Conservation (phyloP, 2,888 invertebrate genomes). For the Drosophila borborema region DNA sequence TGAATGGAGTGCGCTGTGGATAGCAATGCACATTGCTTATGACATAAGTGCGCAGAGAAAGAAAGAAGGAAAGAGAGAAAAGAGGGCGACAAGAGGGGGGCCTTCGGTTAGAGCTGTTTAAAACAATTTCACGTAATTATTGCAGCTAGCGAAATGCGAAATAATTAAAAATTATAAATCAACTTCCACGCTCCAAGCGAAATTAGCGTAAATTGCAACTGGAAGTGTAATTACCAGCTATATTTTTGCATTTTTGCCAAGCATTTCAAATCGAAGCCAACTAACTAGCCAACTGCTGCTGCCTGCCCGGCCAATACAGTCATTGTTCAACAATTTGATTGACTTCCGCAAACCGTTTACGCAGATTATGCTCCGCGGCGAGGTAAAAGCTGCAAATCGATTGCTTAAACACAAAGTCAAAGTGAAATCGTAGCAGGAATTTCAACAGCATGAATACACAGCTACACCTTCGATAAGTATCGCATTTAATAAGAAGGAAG, state of each 20-base stretch:
- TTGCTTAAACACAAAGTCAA: constrained; percentile 40
- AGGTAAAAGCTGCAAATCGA: constrained; percentile 43
- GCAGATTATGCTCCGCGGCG: constrained; percentile 50
- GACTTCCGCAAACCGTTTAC: constrained; percentile 67
- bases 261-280: constrained; percentile 35
- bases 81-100: not conserved
- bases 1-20: constrained; percentile 25
- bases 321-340: constrained; percentile 52
- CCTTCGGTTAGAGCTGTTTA: constrained; percentile 16
- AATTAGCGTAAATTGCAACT: constrained; percentile 57
- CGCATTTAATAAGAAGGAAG: not conserved
- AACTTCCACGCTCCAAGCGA: constrained; percentile 50
- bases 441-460: constrained; percentile 32
- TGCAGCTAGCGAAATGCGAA: constrained; percentile 50
- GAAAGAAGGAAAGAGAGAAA: not conserved
- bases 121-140: constrained; percentile 51
- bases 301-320: constrained; percentile 29
- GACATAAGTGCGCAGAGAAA: constrained; percentile 52
- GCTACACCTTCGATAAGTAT: constrained; percentile 7
- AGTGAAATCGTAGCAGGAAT: constrained; percentile 49
- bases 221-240: constrained; percentile 56
- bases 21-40: constrained; percentile 41
- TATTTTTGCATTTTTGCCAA: constrained; percentile 48
- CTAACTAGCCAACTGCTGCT: constrained; percentile 7
- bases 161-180: constrained; percentile 57